Base-by-base conservation (phyloP, 2,888 invertebrate genomes). In the Drosophila anomelani region DNA sequence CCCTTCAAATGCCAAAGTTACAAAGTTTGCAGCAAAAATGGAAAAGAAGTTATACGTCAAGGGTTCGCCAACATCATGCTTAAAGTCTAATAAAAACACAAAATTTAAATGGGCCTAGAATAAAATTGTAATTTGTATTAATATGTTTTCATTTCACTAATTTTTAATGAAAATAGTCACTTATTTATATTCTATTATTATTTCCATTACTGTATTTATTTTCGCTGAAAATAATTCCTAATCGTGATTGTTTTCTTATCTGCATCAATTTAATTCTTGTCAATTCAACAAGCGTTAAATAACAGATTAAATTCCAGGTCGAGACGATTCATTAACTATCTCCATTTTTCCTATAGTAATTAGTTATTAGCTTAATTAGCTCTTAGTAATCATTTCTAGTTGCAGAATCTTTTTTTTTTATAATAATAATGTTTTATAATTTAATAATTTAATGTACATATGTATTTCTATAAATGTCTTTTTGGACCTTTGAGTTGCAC, bases 241-340 rank as follows among this genome's bases (percentile, higher is more conserved):
- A 36, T 60, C 32, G 13, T 12, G n/a, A 29, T 34, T 20, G 29
- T 29, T 32, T 53, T 36, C 51, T 64, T 66, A 51, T 66, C 64
- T 51, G n/a, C 26, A 23, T n/a, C 13, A 41, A 23, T 44, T 44
- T 0, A 17, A 36, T 43, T 17, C 32, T 34, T 49, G 20, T 6
- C 49, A 63, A 64, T 63, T 63, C 9, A 20, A 32, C 5, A 44
- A n/a, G 10, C n/a, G 13, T 43, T 67, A 36, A 26, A 55, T 47
- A 51, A 43, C 17, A n/a, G 23, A 39, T 49, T 57, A 15, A 38
- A 53, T 38, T 49, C 2, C 20, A 26, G 36, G 20, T 34, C 8
- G 23, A 15, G 12, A 36, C 12, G 26, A 20, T 20, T 5, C 4
- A 20, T 38, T 46, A 8, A 39, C 23, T 29, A n/a, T 39, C 26